phyloP scores from a whole-genome alignment of 2,888 invertebrate genomes.

The Agrotis ipsilon region DNA sequence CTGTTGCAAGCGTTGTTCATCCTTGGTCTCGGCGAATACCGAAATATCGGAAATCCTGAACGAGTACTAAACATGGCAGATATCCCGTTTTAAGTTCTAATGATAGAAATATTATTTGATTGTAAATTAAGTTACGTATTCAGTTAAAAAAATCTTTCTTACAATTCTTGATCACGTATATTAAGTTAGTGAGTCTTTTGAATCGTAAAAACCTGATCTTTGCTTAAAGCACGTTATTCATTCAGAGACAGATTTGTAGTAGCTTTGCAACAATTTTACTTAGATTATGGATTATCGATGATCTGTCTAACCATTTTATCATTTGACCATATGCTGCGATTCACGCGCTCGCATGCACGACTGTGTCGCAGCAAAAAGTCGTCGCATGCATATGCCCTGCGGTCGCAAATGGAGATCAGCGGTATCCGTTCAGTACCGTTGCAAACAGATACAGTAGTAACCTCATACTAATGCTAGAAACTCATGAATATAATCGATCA shows the following conservation, averaged over 20 bases:
- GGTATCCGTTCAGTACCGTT: conserved; percentile 60
- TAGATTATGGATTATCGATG: conserved; percentile 23
- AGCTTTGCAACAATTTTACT: conserved; percentile 29
- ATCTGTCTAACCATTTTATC: conserved; percentile 49
- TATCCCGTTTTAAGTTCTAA: too few relatives aligned
- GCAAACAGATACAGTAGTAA: conserved; percentile 55
- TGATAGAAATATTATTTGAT: too few relatives aligned
- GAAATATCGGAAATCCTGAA: too few relatives aligned
- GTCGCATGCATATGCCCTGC: conserved; percentile 50
- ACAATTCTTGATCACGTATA: not conserved
- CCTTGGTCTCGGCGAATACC: too few relatives aligned
- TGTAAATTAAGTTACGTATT: not conserved
- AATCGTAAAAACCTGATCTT: not conserved
- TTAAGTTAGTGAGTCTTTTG: not conserved
- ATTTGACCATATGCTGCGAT: conserved; percentile 49
- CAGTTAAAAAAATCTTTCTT: not conserved
- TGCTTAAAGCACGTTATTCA: not conserved
- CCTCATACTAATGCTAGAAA: conserved; percentile 58
- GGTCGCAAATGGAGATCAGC: conserved; percentile 59
- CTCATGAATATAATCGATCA: conserved; percentile 71
- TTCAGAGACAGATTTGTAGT: conserved; percentile 11
- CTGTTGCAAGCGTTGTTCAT: too few relatives aligned
- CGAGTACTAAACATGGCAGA: too few relatives aligned
- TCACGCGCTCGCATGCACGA: conserved; percentile 13
- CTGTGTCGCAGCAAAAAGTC: conserved; percentile 49